These are phyloP conservation scores for Drosophila funebris DNA, from an alignment of 1,140 invertebrate genomes.

Conservation along the genomic window DNA sequence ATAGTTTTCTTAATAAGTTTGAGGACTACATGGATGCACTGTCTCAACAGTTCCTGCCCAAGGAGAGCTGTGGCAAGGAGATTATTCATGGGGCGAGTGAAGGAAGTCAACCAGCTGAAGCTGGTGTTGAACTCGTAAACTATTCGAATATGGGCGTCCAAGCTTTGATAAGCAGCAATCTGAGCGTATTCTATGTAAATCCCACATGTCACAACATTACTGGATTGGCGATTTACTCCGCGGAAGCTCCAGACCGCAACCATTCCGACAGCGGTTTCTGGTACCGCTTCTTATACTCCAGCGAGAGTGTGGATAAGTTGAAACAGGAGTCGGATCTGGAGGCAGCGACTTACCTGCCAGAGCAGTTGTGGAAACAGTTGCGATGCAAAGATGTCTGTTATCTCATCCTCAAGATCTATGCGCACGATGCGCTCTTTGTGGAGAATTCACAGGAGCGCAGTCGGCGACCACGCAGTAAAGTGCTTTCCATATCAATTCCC, in stretches of 20 bases:
- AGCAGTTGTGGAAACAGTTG: slow-evolving; percentile 48
- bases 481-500: slow-evolving; percentile 72
- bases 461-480: slow-evolving; percentile 71
- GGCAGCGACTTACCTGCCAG: slow-evolving; percentile 58
- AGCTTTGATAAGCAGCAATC: slow-evolving; percentile 56
- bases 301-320: slow-evolving; percentile 47
- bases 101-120: neutral
- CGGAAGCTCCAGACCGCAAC: neutral
- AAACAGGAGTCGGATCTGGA: slow-evolving; percentile 53
- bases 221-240: slow-evolving; percentile 67
- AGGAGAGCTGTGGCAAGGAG: slow-evolving; percentile 38
- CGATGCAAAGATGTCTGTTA: neutral
- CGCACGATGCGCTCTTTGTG: slow-evolving; percentile 72
- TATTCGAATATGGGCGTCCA: slow-evolving; percentile 62
- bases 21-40: slow-evolving; percentile 72
- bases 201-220: slow-evolving; percentile 60
- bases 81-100: slow-evolving; percentile 18
- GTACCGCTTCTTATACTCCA: slow-evolving; percentile 66
- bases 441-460: slow-evolving; percentile 37
- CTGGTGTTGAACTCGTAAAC: slow-evolving; percentile 53
- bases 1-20: slow-evolving; percentile 57
- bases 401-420: slow-evolving; percentile 71
- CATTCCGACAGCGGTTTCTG: slow-evolving; percentile 45
- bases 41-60: slow-evolving; percentile 53
- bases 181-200: slow-evolving; percentile 74